These are phyloP conservation scores for Procambarus clarkii DNA, from an alignment of 1,140 invertebrate genomes.

Conservation along the genomic window DNA sequence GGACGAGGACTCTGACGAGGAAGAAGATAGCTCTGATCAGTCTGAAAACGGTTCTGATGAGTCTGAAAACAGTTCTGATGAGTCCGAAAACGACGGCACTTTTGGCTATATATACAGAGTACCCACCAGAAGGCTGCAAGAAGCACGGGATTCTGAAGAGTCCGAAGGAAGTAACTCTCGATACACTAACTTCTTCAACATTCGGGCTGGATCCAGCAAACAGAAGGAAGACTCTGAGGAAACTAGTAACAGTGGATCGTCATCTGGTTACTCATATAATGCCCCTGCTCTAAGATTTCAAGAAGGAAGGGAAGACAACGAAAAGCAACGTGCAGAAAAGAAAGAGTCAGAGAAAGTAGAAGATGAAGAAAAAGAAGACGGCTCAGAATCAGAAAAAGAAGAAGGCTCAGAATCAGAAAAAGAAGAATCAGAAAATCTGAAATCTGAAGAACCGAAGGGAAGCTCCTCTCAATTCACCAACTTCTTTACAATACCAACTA, in stretches of 20 bases:
- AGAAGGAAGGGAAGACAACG: not conserved
- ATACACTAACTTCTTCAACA: constrained; percentile 16
- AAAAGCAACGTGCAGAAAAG: not conserved
- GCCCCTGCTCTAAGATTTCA: not conserved
- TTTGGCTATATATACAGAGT: not conserved
- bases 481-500: too few relatives aligned
- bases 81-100: too few relatives aligned
- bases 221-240: not conserved
- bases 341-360: not conserved
- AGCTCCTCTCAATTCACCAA: too few relatives aligned
- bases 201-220: not conserved
- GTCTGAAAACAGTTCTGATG: too few relatives aligned
- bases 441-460: not conserved
- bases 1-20: not conserved
- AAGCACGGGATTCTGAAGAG: not conserved
- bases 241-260: not conserved
- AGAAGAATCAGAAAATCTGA: not conserved
- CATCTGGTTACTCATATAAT: not conserved
- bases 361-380: not conserved
- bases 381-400: not conserved
- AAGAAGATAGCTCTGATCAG: not conserved
- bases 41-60: too few relatives aligned
- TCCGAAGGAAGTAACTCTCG: not conserved
- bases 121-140: not conserved
- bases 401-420: not conserved